These are phyloP conservation scores for Diachrysia chrysitis DNA, from an alignment of 2,888 invertebrate species.

Conservation along the genomic window DNA sequence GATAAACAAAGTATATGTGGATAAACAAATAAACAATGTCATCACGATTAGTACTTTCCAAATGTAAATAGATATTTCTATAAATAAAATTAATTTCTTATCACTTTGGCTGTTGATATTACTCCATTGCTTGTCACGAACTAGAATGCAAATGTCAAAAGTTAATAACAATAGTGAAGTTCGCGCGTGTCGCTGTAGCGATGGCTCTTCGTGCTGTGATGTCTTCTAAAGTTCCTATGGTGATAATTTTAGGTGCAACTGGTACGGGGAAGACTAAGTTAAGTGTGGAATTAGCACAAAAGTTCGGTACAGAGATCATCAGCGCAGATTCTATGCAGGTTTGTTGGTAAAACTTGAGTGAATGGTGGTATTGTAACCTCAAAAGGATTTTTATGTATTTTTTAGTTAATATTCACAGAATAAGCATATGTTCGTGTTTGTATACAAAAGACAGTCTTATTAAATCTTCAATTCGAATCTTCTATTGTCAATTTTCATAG, in stretches of 20 bases:
- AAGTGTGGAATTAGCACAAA: slow-evolving; percentile 96
- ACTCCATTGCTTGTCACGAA: slow-evolving; percentile 37
- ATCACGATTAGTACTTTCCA: slow-evolving; percentile 15
- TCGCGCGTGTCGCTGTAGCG: slow-evolving; percentile 68
- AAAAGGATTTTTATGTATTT: slow-evolving; percentile 50
- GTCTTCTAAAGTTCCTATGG: slow-evolving; percentile 90
- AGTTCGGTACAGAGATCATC: slow-evolving; percentile 96
- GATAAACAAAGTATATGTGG: slow-evolving; percentile 19
- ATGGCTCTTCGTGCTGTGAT: slow-evolving; percentile 84
- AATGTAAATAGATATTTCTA: slow-evolving; percentile 32
- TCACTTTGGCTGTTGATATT: slow-evolving; percentile 29
- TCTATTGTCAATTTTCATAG: not conserved
- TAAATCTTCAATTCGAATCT: no score
- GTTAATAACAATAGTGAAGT: slow-evolving; percentile 83
- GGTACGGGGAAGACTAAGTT: slow-evolving; percentile 99
- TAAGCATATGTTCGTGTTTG: not conserved
- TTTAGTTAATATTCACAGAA: not conserved
- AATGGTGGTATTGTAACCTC: slow-evolving; percentile 71
- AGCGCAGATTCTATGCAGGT: slow-evolving; percentile 99
- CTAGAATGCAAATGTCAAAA: slow-evolving; percentile 48
- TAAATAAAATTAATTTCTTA: slow-evolving; percentile 26
- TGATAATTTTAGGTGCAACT: slow-evolving; percentile 98
- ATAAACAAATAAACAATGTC: slow-evolving; percentile 37
- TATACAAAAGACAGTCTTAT: not conserved
- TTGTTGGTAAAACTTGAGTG: slow-evolving; percentile 49